Conservation (phyloP, 2,888 invertebrate genomes). For the Drosophila seclusa region DNA sequence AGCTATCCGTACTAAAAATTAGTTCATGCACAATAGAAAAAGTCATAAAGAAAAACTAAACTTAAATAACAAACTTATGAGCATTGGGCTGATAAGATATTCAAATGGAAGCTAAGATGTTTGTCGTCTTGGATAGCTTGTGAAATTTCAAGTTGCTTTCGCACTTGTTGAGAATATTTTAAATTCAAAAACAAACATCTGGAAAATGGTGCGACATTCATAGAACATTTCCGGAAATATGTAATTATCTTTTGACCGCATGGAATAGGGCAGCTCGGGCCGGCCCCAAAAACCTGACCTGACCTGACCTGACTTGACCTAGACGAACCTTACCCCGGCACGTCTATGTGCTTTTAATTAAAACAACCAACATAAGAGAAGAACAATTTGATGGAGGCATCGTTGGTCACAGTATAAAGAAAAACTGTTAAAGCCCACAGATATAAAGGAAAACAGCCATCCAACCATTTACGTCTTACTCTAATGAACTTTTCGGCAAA, state of each 20-base stretch:
- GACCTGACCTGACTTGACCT: not conserved
- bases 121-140: not conserved
- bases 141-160: not conserved
- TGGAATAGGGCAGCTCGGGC: not conserved
- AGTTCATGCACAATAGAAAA: not conserved
- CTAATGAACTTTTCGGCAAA: conserved; percentile 65
- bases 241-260: conserved; percentile 4
- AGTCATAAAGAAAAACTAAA: not conserved
- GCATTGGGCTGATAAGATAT: not conserved
- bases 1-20: not conserved
- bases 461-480: conserved; percentile 42
- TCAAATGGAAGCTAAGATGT: not conserved
- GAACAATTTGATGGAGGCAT: conserved; percentile 7
- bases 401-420: conserved; percentile 16
- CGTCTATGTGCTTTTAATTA: conserved; percentile 68
- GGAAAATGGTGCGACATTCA: not conserved
- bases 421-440: conserved; percentile 19
- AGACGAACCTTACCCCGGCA: conserved; percentile 6
- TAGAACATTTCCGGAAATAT: conserved; percentile 1
- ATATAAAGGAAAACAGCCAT: conserved; percentile 18
- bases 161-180: not conserved
- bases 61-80: conserved; percentile 5
- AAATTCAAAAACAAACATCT: not conserved
- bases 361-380: conserved; percentile 58
- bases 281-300: not conserved